These are phyloP conservation scores for Takifugu bimaculatus DNA, from an alignment of 2,113 vertebrate genomes.

Conservation along the genomic window DNA sequence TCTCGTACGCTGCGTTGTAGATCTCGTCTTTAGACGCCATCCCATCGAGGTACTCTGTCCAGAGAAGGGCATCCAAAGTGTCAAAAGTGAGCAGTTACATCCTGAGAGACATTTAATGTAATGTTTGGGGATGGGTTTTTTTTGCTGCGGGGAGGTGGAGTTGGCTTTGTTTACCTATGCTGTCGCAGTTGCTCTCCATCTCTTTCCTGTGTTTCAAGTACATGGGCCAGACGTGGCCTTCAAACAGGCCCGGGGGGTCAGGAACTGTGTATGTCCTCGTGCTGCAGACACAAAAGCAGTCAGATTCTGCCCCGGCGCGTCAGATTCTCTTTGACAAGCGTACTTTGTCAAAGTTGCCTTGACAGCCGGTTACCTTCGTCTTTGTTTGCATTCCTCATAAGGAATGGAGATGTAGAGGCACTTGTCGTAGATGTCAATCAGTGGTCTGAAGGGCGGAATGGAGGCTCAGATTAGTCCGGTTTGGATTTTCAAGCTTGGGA, in stretches of 20 bases:
- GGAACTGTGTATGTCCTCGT: constrained; percentile 76
- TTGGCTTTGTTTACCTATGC: constrained; percentile 49
- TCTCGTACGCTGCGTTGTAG: constrained; percentile 68
- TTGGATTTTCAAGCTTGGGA: background rate
- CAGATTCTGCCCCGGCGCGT: background rate
- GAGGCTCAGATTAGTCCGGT: constrained; percentile 23
- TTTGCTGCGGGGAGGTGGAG: background rate
- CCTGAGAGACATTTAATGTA: background rate
- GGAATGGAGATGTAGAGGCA: constrained; percentile 90
- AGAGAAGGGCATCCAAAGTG: background rate
- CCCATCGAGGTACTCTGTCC: constrained; percentile 74
- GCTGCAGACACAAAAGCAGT: constrained; percentile 44
- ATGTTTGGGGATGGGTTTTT: no score
- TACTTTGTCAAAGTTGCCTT: background rate
- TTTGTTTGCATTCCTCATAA: constrained; percentile 89
- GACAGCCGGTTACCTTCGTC: constrained; percentile 81
- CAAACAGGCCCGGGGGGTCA: constrained; percentile 74
- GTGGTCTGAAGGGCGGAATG: constrained; percentile 75
- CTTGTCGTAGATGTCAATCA: constrained; percentile 83
- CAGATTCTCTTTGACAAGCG: background rate
- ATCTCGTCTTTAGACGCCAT: constrained; percentile 69
- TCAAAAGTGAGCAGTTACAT: background rate
- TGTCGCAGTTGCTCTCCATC: constrained; percentile 69
- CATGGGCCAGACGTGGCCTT: constrained; percentile 80
- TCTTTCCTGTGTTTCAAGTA: constrained; percentile 74